Conservation (phyloP, 2,888 invertebrate species). For the Ophioninae sp. region DNA sequence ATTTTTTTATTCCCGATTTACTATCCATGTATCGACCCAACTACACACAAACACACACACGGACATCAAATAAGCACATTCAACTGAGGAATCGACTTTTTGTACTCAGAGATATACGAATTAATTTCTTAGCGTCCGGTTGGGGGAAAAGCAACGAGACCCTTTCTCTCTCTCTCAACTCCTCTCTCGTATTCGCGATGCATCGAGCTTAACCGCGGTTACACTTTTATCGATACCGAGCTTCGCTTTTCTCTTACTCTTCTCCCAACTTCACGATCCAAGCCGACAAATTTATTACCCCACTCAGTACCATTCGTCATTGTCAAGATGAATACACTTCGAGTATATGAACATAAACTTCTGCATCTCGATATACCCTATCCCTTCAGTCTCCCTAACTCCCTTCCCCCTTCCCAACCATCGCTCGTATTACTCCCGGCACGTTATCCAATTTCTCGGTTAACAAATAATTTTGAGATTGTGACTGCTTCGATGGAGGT, state of each 20-base stretch:
- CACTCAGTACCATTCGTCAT: conserved; percentile 61
- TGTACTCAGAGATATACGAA: conserved; percentile 61
- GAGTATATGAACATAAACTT: conserved; percentile 31
- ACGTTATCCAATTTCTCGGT: conserved; percentile 39
- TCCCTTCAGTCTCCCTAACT: background rate
- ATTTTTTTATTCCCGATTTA: conserved; percentile 23
- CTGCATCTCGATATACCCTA: background rate
- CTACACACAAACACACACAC: no score
- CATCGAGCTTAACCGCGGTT: conserved; percentile 33
- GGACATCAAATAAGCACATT: conserved; percentile 24
- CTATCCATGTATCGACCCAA: conserved; percentile 12
- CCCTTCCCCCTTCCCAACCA: background rate
- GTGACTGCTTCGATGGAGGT: conserved; percentile 23
- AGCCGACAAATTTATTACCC: conserved; percentile 64
- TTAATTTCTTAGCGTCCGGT: conserved; percentile 69
- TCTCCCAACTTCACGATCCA: conserved; percentile 17
- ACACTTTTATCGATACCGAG: conserved; percentile 25
- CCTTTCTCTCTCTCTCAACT: conserved; percentile 56
- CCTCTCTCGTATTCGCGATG: conserved; percentile 12
- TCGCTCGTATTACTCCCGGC: background rate
- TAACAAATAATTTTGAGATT: conserved; percentile 53
- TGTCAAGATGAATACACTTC: conserved; percentile 56
- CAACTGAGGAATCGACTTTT: conserved; percentile 53
- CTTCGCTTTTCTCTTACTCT: conserved; percentile 40
- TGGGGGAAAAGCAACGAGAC: conserved; percentile 51